Conservation (phyloP, 2,888 invertebrate species). For the Harpagoxenus sublaevis region DNA sequence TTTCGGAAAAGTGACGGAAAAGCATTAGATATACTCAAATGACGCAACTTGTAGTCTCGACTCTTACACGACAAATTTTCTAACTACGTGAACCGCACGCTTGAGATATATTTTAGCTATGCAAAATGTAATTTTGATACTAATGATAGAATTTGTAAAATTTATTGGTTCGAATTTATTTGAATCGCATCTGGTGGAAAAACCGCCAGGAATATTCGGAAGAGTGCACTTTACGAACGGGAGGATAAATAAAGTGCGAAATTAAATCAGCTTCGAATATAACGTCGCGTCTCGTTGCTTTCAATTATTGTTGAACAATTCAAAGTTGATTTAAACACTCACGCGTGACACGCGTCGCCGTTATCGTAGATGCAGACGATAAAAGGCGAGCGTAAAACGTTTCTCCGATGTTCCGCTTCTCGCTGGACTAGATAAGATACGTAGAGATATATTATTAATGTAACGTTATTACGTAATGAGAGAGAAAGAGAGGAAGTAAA, state of each 20-base stretch:
- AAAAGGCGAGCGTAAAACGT: not conserved
- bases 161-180: not conserved
- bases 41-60: not conserved
- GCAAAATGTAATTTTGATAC: not conserved
- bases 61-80: constrained; percentile 13
- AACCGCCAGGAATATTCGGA: not conserved
- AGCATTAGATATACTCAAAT: not conserved
- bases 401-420: not conserved
- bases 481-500: constrained; percentile 2
- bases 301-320: not conserved
- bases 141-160: not conserved
- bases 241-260: not conserved
- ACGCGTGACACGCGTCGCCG: not conserved
- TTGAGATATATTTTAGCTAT: not conserved
- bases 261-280: not conserved
- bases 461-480: not conserved
- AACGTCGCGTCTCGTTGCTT: not conserved
- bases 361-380: not conserved
- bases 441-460: not conserved
- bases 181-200: not conserved
- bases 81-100: not conserved
- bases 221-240: not conserved
- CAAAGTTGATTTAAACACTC: not conserved
- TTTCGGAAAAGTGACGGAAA: constrained; percentile 3
- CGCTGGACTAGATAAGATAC: not conserved